phyloP scores from a whole-genome alignment of 2,113 vertebrate genomes.

The Perca fluviatilis region DNA sequence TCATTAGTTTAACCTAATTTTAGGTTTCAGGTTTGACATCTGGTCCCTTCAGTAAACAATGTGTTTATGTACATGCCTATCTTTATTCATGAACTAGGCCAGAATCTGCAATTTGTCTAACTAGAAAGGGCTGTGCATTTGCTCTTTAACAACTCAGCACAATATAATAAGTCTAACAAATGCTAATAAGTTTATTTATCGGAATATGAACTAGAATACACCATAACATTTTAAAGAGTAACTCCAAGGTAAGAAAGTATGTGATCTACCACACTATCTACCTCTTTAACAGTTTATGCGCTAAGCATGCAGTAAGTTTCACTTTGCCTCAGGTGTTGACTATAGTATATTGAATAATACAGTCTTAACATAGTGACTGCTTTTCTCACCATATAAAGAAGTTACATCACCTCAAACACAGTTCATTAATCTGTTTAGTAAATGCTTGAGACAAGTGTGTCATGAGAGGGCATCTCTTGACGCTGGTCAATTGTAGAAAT shows the following conservation, averaged over 20 bases:
- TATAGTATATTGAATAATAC: constrained; percentile 30
- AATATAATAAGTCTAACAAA: background rate
- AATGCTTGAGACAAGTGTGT: background rate
- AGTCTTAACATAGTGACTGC: constrained; percentile 50
- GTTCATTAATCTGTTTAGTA: constrained; percentile 33
- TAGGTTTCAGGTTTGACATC: background rate
- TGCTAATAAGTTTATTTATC: background rate
- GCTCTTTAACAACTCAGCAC: background rate
- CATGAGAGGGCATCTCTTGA: background rate
- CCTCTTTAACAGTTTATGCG: background rate
- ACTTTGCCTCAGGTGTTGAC: background rate
- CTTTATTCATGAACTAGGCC: background rate
- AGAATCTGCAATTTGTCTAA: background rate
- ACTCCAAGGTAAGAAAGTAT: background rate
- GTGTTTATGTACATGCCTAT: background rate
- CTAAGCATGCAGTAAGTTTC: background rate
- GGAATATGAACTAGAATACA: background rate
- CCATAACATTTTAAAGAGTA: background rate
- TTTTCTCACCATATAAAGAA: constrained; percentile 28
- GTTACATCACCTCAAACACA: constrained; percentile 35
- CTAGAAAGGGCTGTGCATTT: background rate
- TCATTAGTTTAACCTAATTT: background rate
- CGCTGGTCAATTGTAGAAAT: background rate
- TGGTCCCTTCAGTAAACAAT: background rate
- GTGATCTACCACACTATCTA: background rate